Base-by-base conservation (phyloP, 2,888 invertebrate genomes). In the Leptopilina syphax region DNA sequence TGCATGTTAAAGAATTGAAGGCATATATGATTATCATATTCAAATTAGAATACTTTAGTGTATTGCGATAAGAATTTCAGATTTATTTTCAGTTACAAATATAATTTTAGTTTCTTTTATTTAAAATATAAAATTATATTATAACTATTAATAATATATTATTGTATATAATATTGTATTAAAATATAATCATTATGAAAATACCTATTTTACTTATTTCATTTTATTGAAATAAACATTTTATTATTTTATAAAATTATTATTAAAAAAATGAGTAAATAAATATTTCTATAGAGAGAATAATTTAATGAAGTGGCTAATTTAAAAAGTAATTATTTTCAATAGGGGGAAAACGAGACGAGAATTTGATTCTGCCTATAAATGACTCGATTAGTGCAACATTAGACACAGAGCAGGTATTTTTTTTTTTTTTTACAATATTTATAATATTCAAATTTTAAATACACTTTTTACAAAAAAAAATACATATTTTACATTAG, bases 371-470 rank as follows among this genome's bases (percentile, higher is more conserved):
- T 92, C 93, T 99, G 86, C 99, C 99, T 60, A 93, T 98, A 86
- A 99, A 99, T 93, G 98, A 98, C 93, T 99, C 99, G 10, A 93
- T 99, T 81, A 99, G 99, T 93, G 96, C 96, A 84, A 98, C 98
- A 77, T 94, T 99, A 68, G 95, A 95, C 89, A 95, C 95, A 10
- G 95, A 95, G 88, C 95, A 96, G 92, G 96, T 96, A 93, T 6
- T 63, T 60, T 60, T 77, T 65, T 6, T 63, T 60, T 60, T 77
- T 65, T 18, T 47, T 9, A 9, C 9, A 50, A 10, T 50, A 1
- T 50, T 50, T 50, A 3, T 50, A 50, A n/a, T 34, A 6, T 1
- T 24, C 34, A 1, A 34, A 12, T 76, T 57, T 50, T 44, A 44
- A 44, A 8, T 44, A 70, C 60, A 63, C 77, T 77, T 7, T 83